Evolutionary conservation across 2,797 vertebrate species (phyloP).

Genomic region (Luscinia luscinia): DNA sequence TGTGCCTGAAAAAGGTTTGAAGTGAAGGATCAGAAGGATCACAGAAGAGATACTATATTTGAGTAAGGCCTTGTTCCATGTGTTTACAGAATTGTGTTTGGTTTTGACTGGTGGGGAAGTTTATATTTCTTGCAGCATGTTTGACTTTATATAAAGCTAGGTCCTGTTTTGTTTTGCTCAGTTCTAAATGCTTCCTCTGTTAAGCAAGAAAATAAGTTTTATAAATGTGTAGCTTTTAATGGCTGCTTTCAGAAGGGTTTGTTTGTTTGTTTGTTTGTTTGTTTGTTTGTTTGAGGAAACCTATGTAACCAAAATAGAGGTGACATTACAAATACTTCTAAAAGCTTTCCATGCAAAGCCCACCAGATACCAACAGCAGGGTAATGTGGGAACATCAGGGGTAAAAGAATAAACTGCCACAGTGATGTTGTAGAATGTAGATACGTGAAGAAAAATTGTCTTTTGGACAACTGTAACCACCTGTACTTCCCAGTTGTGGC

Average conservation of each 20-base stretch:
- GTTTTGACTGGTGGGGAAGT: neutral
- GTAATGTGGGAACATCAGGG: neutral
- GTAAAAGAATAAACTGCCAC: neutral
- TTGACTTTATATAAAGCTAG: neutral
- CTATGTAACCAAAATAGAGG: accelerated
- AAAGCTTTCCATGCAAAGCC: neutral
- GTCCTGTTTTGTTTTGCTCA: neutral
- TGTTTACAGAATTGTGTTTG: neutral
- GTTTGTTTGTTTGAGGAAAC: neutral
- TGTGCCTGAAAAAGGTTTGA: neutral
- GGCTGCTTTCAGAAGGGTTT: neutral
- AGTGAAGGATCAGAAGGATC: neutral
- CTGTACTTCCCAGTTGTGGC: neutral
- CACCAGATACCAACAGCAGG: neutral
- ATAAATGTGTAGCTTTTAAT: neutral
- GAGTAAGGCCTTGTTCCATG: neutral
- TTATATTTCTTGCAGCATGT: neutral
- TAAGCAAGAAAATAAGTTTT: neutral
- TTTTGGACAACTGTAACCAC: neutral
- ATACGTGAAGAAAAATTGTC: neutral
- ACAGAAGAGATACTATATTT: neutral
- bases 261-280: neutral
- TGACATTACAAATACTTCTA: neutral
- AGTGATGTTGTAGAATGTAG: neutral
- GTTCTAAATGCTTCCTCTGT: neutral